Evolutionary conservation across 2,113 vertebrate species (phyloP).

Genomic region (Sitta europaea): DNA sequence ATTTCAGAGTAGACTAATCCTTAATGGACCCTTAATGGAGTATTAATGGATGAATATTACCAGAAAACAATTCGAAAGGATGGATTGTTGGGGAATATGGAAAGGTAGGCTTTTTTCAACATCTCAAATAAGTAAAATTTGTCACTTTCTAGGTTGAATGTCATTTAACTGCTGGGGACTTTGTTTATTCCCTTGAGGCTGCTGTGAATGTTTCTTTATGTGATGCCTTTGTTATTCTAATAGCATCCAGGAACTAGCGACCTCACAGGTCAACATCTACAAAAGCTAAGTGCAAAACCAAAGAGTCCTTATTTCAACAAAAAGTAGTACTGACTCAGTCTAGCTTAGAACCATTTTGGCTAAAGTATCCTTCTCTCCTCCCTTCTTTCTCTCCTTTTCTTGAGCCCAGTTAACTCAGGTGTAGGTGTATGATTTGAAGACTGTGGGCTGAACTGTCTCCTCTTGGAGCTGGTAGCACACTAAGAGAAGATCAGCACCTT

Average conservation of each 20-base stretch:
- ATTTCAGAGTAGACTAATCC: not conserved
- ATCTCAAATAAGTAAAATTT: not conserved
- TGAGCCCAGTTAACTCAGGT: not conserved
- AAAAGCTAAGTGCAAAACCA: not conserved
- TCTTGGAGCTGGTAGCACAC: not conserved
- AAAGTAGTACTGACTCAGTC: not conserved
- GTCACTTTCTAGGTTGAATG: not conserved
- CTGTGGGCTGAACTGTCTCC: not conserved
- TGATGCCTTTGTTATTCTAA: not conserved
- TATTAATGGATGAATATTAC: not conserved
- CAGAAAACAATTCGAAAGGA: not conserved
- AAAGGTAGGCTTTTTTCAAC: not conserved
- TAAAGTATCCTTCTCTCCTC: not conserved
- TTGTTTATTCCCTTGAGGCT: not conserved
- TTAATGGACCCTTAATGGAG: not conserved
- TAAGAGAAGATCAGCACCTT: not conserved
- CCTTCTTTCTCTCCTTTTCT: not conserved
- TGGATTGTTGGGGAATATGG: not conserved
- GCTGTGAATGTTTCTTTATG: not conserved
- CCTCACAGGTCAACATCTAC: not conserved
- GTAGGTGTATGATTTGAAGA: not conserved
- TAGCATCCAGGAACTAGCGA: not conserved
- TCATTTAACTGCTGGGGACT: not conserved
- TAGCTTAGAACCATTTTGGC: not conserved
- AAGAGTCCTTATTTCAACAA: not conserved